Base-by-base conservation (phyloP, 2,797 vertebrate species). In the Sebastes variabilis region DNA sequence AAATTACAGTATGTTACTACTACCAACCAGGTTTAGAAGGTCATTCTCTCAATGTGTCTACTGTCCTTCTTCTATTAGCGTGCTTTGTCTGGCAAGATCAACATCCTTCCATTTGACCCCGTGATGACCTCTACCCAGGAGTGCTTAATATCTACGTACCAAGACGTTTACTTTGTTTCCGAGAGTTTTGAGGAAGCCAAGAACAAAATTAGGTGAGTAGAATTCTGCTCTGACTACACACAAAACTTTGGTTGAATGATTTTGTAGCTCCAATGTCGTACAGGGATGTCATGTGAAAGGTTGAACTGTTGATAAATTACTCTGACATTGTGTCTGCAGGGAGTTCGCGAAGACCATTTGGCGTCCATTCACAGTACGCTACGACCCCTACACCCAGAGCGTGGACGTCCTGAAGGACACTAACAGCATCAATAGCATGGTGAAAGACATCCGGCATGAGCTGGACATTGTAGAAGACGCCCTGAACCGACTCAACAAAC, bases 131-230 rank as follows among this genome's bases (percentile, higher is more conserved):
- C 96, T 91, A 96, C 95, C 64, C 96, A 98, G 87, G 96, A 98
- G 80, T 98, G 97, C 86, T 90, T 96, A 86, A 98, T 98, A 83
- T 98, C 97, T 74, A 96, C 96, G 7, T 98, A 98, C 90, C 97
- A 98, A 86, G 96, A 98, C 4, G 96, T 96, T 79, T 98, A 98
- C 84, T 98, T 97, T 84, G 94, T 97, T 77, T 97, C 97, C 5
- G 96, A 98, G 83, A 98, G 96, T 86, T 98, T 98, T 86, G 97
- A 97, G 91, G 97, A 98, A 75, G 97, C 97, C 86, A 97, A 97
- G 86, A 96, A 97, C 85, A 97, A 97, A 87, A 97, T 98, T 96
- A 97, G 97, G 97, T 97, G 89, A 80, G 86, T 24, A 16, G 9
- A 38, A 9, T 38, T 32, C n/a, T 22, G 46, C 46, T 52, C 46